Base-by-base conservation (phyloP, 2,113 vertebrate species). In the Pagrus major region DNA sequence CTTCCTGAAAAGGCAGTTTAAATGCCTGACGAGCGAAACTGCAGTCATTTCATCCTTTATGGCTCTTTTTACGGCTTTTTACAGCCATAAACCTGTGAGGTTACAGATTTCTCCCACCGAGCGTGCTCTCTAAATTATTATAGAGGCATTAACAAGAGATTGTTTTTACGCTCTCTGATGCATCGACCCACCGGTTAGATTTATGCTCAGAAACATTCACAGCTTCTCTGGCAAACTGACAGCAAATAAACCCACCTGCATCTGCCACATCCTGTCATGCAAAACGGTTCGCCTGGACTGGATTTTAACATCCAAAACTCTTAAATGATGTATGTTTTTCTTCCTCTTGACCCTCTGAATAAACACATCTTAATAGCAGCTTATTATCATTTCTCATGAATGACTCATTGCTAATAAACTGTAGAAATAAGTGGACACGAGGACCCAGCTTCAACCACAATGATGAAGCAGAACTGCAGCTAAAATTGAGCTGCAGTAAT, bases 101-200 rank as follows among this genome's bases (percentile, higher is more conserved):
- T 66, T 46, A 55, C 5, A 29, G 10, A 42, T 72, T 23, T 11
- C 56, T 39, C 63, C 82, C 76, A 4, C 44, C 0, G 2, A 65
- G 35, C 10, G 0, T 3, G 41, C 61, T 23, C 58, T 77, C 71
- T 39, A 39, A 65, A 72, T 74, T 23, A 64, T 74, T 20, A 55
- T 11, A 15, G 63, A 47, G 51, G 52, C 81, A 81, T 84, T 74
- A 84, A 81, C 49, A 52, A 25, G 35, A 47, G 37, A 46, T 71
- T 6, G 77, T 70, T 69, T 84, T 78, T 66, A 74, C 54, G 78
- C 14, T 63, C 77, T 8, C 41, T 49, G 76, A 37, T 41, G 69
- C 46, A 79, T 69, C 59, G 66, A 76, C 55, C 66, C 46, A 31
- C n/a, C 27, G 2, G 54, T 61, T 61, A n/a, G 58, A 70, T 71